These are phyloP conservation scores for Puma concolor DNA, from an alignment of 2,113 vertebrate species.

Conservation along the genomic window DNA sequence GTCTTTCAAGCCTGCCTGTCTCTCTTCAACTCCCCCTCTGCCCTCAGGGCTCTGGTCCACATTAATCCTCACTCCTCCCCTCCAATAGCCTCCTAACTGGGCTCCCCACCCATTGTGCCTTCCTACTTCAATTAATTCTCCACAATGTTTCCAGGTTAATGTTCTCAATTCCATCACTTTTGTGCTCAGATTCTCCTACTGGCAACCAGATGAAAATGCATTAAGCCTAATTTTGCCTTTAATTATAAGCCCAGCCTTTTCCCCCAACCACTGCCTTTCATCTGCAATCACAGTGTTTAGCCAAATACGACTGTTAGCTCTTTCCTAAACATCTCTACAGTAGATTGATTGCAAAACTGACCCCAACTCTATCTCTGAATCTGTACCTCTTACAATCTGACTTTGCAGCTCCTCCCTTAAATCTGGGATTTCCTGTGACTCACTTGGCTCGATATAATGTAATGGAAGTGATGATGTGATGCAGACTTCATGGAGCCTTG, in stretches of 20 bases:
- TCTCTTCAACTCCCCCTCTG: not conserved
- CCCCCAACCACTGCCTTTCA: not conserved
- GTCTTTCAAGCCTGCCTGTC: not conserved
- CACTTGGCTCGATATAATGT: not conserved
- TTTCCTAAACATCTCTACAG: not conserved
- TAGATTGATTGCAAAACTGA: not conserved
- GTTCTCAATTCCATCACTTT: not conserved
- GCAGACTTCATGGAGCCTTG: not conserved
- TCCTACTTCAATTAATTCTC: slow-evolving; percentile 8
- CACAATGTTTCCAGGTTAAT: not conserved
- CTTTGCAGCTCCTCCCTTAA: not conserved
- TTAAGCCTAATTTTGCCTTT: slow-evolving; percentile 30
- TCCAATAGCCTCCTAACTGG: not conserved
- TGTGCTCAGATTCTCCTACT: not conserved
- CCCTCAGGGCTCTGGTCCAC: not conserved
- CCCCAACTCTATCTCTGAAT: not conserved
- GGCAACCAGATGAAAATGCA: not conserved
- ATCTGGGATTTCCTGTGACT: not conserved
- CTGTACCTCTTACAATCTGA: not conserved
- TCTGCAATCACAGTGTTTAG: not conserved
- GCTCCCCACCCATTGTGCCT: not conserved
- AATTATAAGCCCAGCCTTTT: not conserved
- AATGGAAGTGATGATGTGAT: not conserved
- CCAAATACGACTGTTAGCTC: not conserved
- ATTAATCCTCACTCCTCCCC: not conserved